Conservation (phyloP, 2,113 vertebrate species). For the Chinchilla lanigera region DNA sequence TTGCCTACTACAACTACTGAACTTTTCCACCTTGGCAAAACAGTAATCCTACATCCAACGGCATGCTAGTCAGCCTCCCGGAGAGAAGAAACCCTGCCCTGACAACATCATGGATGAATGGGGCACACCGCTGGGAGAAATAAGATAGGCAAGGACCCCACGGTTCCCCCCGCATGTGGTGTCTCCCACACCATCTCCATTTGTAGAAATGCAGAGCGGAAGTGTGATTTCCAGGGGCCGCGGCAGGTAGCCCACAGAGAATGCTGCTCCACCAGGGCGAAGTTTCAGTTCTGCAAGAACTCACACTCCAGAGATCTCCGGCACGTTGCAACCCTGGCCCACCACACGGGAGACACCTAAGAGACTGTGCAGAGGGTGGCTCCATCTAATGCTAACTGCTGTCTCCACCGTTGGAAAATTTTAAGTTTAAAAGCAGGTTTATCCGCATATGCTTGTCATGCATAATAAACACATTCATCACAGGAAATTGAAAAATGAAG, state of each 20-base stretch:
- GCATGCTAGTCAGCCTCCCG: background rate
- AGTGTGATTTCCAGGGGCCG: background rate
- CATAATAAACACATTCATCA: background rate
- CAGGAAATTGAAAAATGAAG: background rate
- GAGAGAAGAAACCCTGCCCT: too few species aligned
- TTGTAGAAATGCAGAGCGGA: background rate
- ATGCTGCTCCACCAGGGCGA: fast-evolving
- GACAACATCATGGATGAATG: background rate
- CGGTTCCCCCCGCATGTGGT: too few species aligned
- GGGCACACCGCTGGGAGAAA: background rate
- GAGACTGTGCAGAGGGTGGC: fast-evolving
- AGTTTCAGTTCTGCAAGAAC: background rate
- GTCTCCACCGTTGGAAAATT: background rate
- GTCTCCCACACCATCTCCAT: fast-evolving
- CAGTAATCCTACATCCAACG: background rate
- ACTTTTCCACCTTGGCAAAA: background rate
- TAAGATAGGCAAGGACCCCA: background rate
- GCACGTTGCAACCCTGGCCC: fast-evolving
- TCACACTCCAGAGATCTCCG: too few species aligned
- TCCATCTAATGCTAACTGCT: fast-evolving
- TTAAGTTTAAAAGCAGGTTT: background rate
- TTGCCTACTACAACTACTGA: background rate
- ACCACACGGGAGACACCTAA: fast-evolving
- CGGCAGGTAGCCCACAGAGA: background rate
- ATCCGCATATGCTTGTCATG: background rate